Evolutionary conservation across 2,888 invertebrate species (phyloP), one percentile per base, ranked within the genome.

Genomic region (Chrysodeixis includens): DNA sequence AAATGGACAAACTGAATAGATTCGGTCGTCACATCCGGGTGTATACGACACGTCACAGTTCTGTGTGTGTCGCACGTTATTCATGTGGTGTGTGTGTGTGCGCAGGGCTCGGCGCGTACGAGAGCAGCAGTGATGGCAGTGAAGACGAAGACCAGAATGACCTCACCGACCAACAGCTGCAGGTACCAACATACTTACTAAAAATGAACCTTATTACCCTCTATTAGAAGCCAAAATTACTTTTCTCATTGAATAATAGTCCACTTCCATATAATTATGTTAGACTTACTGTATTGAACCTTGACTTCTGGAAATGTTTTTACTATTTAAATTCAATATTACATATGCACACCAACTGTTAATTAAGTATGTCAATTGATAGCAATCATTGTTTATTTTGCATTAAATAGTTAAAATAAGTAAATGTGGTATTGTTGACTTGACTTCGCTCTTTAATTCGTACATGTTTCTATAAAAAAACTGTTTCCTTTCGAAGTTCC

Each of bases 61-160:
- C n/a, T 4, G 10, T 49, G 54, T 51, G 57, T 63, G 55, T 59
- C 56, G n/a, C 44, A 62, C 16, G 32, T 62, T 30, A 26, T 52
- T 77, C 44, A 62, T 78, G 69, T 79, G 67, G 72, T 61, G 44
- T 67, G 69, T 76, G 71, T 79, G 82, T 87, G 82, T 92, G 90
- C 92, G 91, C 96, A 97, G 98, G 98, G 88, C 96, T 98, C 95
- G 98, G 97, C 88, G 98, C 97, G 80, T 98, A 98, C 92, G 98
- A 97, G 86, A 97, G 97, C 90, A 97, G 97, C 90, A 97, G 96
- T 79, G 96, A 96, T 60, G 96, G 95, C 76, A 95, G 95, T 74
- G 91, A 88, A 9, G 95, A 94, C 22, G 92, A 92, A 7, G 94
- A 95, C 53, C 87, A 82, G 1, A 87, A 89, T 14, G 90, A 95